A percentile compares a stretch with the other conserved stretches of the same genome.
These are phyloP conservation scores for Drosophila varians DNA, from an alignment of 1,140 invertebrate species.

Conservation along the genomic window DNA sequence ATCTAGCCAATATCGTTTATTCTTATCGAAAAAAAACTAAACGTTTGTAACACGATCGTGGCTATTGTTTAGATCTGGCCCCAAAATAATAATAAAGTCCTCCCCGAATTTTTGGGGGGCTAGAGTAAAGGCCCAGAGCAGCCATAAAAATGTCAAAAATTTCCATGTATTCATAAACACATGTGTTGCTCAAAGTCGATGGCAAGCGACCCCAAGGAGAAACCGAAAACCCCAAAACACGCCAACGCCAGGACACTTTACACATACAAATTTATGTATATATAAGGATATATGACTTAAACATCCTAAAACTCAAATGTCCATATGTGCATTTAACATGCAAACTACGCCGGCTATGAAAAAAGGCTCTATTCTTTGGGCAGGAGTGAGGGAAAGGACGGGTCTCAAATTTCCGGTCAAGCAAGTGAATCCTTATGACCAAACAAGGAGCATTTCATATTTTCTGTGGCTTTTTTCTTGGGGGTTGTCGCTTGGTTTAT, in stretches of 20 bases:
- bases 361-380: slow-evolving; percentile 12
- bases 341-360: slow-evolving; percentile 43
- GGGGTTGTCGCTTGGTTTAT: slow-evolving; percentile 17
- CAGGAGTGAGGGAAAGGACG: not conserved
- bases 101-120: slow-evolving; percentile 13
- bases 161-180: slow-evolving; percentile 78
- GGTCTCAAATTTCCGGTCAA: slow-evolving; percentile 78
- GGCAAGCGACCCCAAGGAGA: slow-evolving; percentile 47
- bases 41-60: slow-evolving; percentile 45
- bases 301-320: slow-evolving; percentile 46
- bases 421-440: slow-evolving; percentile 71
- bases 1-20: slow-evolving; percentile 4
- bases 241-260: slow-evolving; percentile 42
- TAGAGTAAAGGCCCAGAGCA: slow-evolving; percentile 47
- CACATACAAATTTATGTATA: slow-evolving; percentile 28
- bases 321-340: slow-evolving; percentile 79
- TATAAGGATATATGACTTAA: slow-evolving; percentile 58
- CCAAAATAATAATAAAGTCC: not conserved
- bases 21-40: slow-evolving; percentile 31
- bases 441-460: slow-evolving; percentile 43
- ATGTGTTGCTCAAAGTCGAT: slow-evolving; percentile 47
- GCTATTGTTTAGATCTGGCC: slow-evolving; percentile 25
- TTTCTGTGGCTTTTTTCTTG: slow-evolving; percentile 33
- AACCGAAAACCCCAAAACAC: slow-evolving; percentile 58
- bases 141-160: slow-evolving; percentile 74